Base-by-base conservation (phyloP, 2,797 vertebrate genomes). In the Heliangelus exortis region DNA sequence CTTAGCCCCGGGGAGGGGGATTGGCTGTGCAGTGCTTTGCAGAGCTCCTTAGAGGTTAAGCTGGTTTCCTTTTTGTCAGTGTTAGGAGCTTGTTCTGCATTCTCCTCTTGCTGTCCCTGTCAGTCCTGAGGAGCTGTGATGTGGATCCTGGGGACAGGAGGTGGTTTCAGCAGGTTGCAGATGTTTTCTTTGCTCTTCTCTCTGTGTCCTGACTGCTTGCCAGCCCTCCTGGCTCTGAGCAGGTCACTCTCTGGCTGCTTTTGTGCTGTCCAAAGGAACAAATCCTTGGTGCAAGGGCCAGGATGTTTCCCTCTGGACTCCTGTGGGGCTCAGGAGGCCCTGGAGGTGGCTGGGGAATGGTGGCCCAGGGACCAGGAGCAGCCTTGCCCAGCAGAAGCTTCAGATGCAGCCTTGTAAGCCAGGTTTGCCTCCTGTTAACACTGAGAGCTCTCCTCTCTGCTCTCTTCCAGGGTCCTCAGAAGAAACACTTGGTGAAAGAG, bases 391-490 rank as follows among this genome's bases (percentile, higher is more conserved):
- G 51, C 57, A 62, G 45, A 41, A 61, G 43, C 22, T 47, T 48
- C 55, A 25, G 23, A 8, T 16, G 28, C 26, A 58, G 57, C 72
- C 68, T 16, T 26, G 15, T 28, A 63, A 71, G 25, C 20, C 33
- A 41, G 21, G 28, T 78, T 15, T 73, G 48, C 34, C n/a, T 63
- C 26, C 19, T n/a, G 4, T 36, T 36, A 18, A 62, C 34, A 3
- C 74, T 13, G 31, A 48, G 50, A 66, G 3, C 31, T 92, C 34
- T 83, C 57, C 48, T 73, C 33, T 84, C 73, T 76, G 36, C 48
- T 90, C n/a, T 77, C 18, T 69, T 93, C 47, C 96, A 99, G 99
- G 99, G 99, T 53, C 98, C 98, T 17, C 97, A 98, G 97, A 99
- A 99, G 97, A 99, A 99, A 86, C 98, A 99, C 73, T 75, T 97